These are phyloP conservation scores for Synanthedon andrenaeformis DNA, from an alignment of 2,888 invertebrate genomes.

Conservation along the genomic window DNA sequence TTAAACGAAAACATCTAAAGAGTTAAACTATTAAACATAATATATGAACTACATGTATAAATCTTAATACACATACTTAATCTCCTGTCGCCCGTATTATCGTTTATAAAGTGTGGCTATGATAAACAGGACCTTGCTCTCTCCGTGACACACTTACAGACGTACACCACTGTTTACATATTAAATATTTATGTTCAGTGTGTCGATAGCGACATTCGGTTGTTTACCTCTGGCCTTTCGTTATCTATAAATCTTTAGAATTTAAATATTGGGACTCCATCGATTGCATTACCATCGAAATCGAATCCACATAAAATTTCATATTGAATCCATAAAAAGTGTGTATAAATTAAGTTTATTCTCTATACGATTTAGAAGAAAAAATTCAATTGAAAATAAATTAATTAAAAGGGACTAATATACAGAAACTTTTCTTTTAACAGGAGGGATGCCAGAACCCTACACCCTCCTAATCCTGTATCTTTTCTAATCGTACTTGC, in stretches of 20 bases:
- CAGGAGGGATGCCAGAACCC: too few relatives aligned
- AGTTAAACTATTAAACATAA: background rate
- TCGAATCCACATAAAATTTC: too few relatives aligned
- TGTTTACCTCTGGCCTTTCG: conserved; percentile 7
- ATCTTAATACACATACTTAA: background rate
- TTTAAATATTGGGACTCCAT: background rate
- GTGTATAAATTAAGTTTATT: too few relatives aligned
- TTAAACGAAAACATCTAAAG: too few relatives aligned
- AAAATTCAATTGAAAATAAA: too few relatives aligned
- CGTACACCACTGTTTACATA: background rate
- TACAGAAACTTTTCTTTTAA: too few relatives aligned
- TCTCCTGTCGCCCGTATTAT: background rate
- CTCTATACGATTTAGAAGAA: too few relatives aligned
- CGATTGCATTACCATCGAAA: conserved; percentile 1
- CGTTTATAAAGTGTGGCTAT: background rate
- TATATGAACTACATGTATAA: background rate
- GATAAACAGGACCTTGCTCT: conserved; percentile 8
- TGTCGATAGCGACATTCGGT: conserved; percentile 1
- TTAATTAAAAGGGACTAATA: too few relatives aligned
- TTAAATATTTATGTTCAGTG: background rate
- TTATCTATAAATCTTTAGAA: conserved; percentile 1
- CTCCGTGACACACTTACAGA: conserved; percentile 11
- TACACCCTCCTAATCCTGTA: too few relatives aligned
- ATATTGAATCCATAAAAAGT: too few relatives aligned
- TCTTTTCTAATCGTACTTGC: too few relatives aligned